Base-by-base conservation (phyloP, 2,113 vertebrate genomes). In the Hyla sarda region DNA sequence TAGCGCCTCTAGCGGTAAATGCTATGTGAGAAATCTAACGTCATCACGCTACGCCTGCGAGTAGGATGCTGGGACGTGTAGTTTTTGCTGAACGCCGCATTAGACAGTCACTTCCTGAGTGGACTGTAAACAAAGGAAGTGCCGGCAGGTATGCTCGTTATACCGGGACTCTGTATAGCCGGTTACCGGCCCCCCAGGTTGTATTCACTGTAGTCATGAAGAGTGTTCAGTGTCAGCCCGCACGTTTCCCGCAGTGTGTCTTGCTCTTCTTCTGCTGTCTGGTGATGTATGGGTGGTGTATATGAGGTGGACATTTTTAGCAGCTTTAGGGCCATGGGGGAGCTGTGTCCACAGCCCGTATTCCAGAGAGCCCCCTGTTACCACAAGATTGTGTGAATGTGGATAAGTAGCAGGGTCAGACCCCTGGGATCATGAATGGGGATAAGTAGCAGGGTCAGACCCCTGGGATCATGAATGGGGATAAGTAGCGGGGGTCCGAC, bases 121-220 rank as follows among this genome's bases (percentile, higher is more conserved):
- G 41, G 17, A 76, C 25, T 21, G 82, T 84, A 84, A 84, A 84
- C 83, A 84, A 75, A 75, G 45, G 72, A 30, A 52, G 21, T 47
- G 8, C 32, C 25, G 0, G 0, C 17, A 48, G 79, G 62, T 82
- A 34, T 7, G 80, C 12, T 21, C 30, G 2, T 1, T 47, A 7
- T 19, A 23, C 1, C 3, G n/a, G 0, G 2, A 0, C 11, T 28
- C n/a, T 25, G 1, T 13, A 14, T 3, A 13, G 25, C n/a, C 13
- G 58, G 25, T 65, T 30, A 3, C 1, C 30, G 1, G 14, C 4
- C n/a, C 13, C 28, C 12, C 13, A 5, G 16, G 23, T 1, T 60
- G 56, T 1, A 3, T 0, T 60, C 23, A 16, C 56, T 12, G 56
- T n/a, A n/a, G n/a, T 21, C 56, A 2, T 60, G 41, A 5, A 41